A percentile compares a stretch with the other conserved stretches of the same genome.
These are phyloP conservation scores for Leptothorax acervorum DNA, from an alignment of 2,888 invertebrate genomes.

Conservation along the genomic window DNA sequence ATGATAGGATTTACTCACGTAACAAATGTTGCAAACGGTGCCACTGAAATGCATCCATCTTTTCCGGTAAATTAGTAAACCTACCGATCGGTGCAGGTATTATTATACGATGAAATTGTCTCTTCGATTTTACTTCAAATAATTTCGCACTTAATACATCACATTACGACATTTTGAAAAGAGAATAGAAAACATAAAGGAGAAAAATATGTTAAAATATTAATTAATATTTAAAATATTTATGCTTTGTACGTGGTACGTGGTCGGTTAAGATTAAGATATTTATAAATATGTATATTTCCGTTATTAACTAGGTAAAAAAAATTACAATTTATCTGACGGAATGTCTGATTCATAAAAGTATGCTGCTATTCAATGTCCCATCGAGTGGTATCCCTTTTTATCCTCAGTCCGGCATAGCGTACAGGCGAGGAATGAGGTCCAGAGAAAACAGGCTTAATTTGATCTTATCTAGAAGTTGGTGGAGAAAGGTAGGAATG, in stretches of 20 bases:
- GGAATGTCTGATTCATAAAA: not conserved
- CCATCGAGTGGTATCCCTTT: not conserved
- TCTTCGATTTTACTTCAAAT: not conserved
- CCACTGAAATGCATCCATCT: conserved; percentile 20
- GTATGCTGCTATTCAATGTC: not conserved
- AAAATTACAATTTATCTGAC: not conserved
- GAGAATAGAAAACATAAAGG: not conserved
- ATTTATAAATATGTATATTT: not conserved
- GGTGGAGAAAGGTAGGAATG: conserved; percentile 68
- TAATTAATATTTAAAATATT: not conserved
- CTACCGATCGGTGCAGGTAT: not conserved
- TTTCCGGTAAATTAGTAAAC: conserved; percentile 46
- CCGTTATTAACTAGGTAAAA: not conserved
- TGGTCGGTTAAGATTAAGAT: not conserved
- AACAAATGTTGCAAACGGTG: conserved; percentile 4
- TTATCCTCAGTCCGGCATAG: not conserved
- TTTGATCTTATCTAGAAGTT: conserved; percentile 78
- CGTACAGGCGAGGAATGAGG: conserved; percentile 33
- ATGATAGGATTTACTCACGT: conserved; percentile 2
- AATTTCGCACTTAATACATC: conserved; percentile 11
- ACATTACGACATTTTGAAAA: not conserved
- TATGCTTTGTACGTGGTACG: too few relatives aligned
- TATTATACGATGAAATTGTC: conserved; percentile 18
- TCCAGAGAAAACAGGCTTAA: conserved; percentile 72
- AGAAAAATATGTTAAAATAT: not conserved